A percentile compares a stretch with the other conserved stretches of the same genome.
phyloP scores from a whole-genome alignment of 2,888 invertebrate species.

The Corythucha ciliata region DNA sequence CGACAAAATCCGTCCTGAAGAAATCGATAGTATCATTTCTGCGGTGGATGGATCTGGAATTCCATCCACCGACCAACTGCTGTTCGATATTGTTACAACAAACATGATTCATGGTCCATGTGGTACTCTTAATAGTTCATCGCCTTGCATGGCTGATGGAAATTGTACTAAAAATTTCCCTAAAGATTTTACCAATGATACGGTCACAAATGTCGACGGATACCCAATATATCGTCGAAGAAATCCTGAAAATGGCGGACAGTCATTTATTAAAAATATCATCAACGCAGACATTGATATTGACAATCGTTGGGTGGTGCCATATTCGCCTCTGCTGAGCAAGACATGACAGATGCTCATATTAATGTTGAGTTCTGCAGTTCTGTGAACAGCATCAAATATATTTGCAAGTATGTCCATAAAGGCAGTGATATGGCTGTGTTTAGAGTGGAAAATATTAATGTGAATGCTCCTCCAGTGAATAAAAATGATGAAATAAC shows the following conservation, averaged over 20 bases:
- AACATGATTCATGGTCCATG: slow-evolving; percentile 41
- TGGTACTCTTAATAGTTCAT: slow-evolving; percentile 29
- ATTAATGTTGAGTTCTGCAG: slow-evolving; percentile 39
- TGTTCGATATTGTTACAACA: slow-evolving; percentile 35
- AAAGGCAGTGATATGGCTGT: slow-evolving; percentile 31
- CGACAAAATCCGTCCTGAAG: slow-evolving; percentile 36
- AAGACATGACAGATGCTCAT: slow-evolving; percentile 37
- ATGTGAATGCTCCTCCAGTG: too few relatives aligned
- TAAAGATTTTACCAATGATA: slow-evolving; percentile 32
- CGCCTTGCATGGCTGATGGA: slow-evolving; percentile 36
- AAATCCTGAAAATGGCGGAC: slow-evolving; percentile 26
- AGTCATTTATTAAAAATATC: slow-evolving; percentile 26
- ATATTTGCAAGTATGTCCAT: slow-evolving; percentile 40
- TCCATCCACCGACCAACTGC: slow-evolving; percentile 30
- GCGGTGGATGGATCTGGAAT: too few relatives aligned
- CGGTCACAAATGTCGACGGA: slow-evolving; percentile 34
- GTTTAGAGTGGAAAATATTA: too few relatives aligned
- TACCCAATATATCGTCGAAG: slow-evolving; percentile 36
- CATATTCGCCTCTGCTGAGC: slow-evolving; percentile 29
- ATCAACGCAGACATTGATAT: slow-evolving; percentile 22
- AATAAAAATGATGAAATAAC: too few relatives aligned
- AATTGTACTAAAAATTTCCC: slow-evolving; percentile 35
- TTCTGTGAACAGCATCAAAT: slow-evolving; percentile 42
- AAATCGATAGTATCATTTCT: slow-evolving; percentile 38
- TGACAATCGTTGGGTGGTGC: slow-evolving; percentile 34